Percentiles rank a stretch among this genome's conserved stretches.
Evolutionary conservation across 2,888 invertebrate species (phyloP).

Genomic region (Cylindroiulus punctatus): DNA sequence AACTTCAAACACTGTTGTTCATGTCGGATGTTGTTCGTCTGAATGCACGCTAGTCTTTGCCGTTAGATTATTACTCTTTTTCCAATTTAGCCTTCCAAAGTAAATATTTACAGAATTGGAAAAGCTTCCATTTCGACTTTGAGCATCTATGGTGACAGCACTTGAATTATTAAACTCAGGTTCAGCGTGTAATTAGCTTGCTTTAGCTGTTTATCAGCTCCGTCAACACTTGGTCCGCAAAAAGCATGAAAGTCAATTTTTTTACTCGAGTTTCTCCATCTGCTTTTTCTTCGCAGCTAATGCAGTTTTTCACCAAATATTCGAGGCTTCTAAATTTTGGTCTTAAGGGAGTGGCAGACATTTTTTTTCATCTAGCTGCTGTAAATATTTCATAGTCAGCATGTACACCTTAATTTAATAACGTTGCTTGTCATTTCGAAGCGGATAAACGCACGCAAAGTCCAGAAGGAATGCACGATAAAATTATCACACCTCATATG

Average conservation of each 20-base stretch:
- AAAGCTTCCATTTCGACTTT: constrained; percentile 25
- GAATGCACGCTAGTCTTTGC: constrained; percentile 4
- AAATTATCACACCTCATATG: too few relatives aligned
- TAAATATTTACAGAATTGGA: constrained; percentile 32
- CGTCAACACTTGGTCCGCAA: background rate
- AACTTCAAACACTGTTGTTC: constrained; percentile 4
- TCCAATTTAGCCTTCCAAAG: constrained; percentile 7
- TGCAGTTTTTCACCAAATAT: background rate
- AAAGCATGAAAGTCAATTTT: background rate
- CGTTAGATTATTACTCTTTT: constrained; percentile 17
- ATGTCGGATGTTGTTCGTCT: background rate
- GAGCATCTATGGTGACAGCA: constrained; percentile 32
- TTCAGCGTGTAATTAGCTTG: constrained; percentile 27
- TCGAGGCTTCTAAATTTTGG: background rate
- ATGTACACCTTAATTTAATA: too few relatives aligned
- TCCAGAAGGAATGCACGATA: too few relatives aligned
- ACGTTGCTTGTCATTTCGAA: too few relatives aligned
- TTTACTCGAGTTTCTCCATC: background rate
- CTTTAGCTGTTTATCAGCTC: constrained; percentile 4
- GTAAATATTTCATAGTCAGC: too few relatives aligned
- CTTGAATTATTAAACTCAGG: constrained; percentile 15
- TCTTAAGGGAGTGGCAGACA: background rate
- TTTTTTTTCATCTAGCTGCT: too few relatives aligned
- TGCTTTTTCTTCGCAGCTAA: background rate
- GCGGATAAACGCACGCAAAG: too few relatives aligned